Evolutionary conservation across 2,797 vertebrate species (phyloP).

Genomic region (Tachyglossus aculeatus): DNA sequence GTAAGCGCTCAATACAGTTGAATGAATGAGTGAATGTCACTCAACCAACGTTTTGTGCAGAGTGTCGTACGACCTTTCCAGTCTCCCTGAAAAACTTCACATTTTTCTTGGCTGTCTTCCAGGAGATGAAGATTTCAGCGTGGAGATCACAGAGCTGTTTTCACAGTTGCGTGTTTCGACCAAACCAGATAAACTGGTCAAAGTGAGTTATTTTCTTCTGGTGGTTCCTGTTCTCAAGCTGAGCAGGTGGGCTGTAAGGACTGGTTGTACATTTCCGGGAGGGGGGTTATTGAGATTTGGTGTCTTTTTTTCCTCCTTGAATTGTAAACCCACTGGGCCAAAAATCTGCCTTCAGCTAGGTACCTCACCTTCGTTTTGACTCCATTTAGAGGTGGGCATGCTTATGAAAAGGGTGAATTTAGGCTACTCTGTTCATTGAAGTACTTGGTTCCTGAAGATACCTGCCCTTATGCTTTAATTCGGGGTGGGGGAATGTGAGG

Average conservation of each 20-base stretch:
- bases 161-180: slow-evolving; percentile 79
- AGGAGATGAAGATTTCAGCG: slow-evolving; percentile 88
- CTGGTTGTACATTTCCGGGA: slow-evolving; percentile 21
- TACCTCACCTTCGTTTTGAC: no score
- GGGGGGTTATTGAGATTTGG: not conserved
- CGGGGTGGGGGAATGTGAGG: not conserved
- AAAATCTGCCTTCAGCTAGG: no score
- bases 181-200: slow-evolving; percentile 82
- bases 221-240: slow-evolving; percentile 9
- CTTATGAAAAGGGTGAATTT: slow-evolving; percentile 14
- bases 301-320: not conserved
- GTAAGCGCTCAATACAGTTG: no score
- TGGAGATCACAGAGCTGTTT: slow-evolving; percentile 82
- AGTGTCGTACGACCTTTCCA: not conserved
- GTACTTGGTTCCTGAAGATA: not conserved
- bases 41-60: no score
- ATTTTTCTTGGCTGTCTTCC: slow-evolving; percentile 39
- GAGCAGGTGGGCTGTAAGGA: not conserved
- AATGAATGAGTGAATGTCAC: no score
- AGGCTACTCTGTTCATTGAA: not conserved
- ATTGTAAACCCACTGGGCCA: not conserved
- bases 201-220: slow-evolving; percentile 71
- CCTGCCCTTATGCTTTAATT: not conserved
- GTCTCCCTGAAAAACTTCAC: slow-evolving; percentile 36
- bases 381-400: not conserved